phyloP scores from a whole-genome alignment of 2,888 invertebrate genomes.

The Rhaphigaster nebulosa region DNA sequence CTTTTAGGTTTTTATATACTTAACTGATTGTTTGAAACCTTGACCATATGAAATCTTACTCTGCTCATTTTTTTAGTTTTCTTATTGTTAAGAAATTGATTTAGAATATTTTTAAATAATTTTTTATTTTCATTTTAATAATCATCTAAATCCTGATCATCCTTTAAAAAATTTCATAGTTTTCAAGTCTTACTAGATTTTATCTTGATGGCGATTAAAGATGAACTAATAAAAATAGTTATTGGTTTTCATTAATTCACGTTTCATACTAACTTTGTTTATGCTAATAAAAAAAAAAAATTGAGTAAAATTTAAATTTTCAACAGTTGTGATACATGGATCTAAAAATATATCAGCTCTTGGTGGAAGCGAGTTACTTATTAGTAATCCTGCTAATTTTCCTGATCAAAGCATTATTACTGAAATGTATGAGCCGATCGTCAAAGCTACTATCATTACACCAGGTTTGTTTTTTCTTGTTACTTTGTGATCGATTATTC shows the following conservation, averaged over 20 bases:
- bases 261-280: not conserved
- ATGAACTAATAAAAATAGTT: not conserved
- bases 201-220: no score
- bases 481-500: no score
- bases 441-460: constrained; percentile 90
- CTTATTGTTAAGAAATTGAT: not conserved
- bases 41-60: not conserved
- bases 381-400: constrained; percentile 83
- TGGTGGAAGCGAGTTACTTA: constrained; percentile 74
- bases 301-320: constrained; percentile 4
- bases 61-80: not conserved
- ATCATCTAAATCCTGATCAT: not conserved
- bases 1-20: no score
- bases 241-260: not conserved
- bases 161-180: not conserved
- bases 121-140: not conserved
- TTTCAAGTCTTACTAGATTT: not conserved
- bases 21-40: no score
- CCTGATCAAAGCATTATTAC: constrained; percentile 78
- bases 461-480: constrained; percentile 72
- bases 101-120: not conserved
- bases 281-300: not conserved
- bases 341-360: constrained; percentile 79
- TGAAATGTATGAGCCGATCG: constrained; percentile 88
- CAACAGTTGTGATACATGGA: constrained; percentile 78